These are phyloP conservation scores for Caenorhabditis wallacei DNA, from an alignment of 2,888 invertebrate species.

Conservation along the genomic window DNA sequence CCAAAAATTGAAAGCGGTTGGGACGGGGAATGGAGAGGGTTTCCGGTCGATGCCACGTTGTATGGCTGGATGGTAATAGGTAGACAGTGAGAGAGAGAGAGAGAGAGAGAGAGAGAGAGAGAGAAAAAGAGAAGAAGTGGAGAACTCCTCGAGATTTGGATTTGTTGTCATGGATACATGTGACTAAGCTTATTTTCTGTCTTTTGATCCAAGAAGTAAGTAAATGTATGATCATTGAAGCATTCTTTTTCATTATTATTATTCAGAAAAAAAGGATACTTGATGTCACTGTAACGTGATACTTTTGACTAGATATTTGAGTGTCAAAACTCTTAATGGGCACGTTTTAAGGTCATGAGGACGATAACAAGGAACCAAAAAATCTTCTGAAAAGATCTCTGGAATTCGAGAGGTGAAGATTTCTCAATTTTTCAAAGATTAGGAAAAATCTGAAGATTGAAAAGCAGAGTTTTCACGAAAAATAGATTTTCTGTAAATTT, in stretches of 20 bases:
- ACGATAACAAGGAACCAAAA: background rate
- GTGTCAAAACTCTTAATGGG: slow-evolving; percentile 3
- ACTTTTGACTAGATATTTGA: slow-evolving; percentile 18
- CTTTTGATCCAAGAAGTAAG: background rate
- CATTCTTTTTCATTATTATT: background rate
- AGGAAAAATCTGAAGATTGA: too few species aligned
- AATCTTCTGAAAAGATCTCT: background rate
- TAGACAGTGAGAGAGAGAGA: background rate
- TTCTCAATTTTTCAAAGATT: too few species aligned
- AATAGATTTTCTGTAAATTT: too few species aligned
- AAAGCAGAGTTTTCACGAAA: too few species aligned
- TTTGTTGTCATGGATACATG: slow-evolving; percentile 55
- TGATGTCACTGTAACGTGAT: slow-evolving; percentile 1
- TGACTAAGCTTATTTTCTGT: background rate
- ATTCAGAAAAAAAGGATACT: slow-evolving; percentile 5
- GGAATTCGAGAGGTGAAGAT: too few species aligned
- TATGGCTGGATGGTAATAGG: slow-evolving; percentile 5
- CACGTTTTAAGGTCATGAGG: background rate
- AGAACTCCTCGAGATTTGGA: slow-evolving; percentile 7
- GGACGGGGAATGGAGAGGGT: slow-evolving; percentile 18
- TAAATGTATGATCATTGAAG: background rate
- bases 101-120: background rate
- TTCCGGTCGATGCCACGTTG: slow-evolving; percentile 46
- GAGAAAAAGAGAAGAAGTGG: background rate
- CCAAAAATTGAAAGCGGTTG: background rate